phyloP scores from a whole-genome alignment of 2,797 vertebrate genomes.

The Coregonus ussuriensis region DNA sequence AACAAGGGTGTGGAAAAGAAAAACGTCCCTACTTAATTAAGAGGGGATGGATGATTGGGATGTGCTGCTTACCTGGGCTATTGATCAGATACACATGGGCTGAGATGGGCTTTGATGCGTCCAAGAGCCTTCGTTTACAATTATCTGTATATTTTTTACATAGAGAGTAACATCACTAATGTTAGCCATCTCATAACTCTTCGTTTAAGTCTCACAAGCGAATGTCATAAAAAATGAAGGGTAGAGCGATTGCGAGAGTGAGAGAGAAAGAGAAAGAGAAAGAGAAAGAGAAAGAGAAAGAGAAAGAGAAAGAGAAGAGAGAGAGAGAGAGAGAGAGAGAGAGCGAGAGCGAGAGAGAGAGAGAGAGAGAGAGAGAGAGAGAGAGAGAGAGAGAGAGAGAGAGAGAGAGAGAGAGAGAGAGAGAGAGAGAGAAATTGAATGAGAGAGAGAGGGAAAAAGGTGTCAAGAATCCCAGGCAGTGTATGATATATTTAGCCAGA shows the following conservation, averaged over 20 bases:
- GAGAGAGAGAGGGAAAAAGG: slow-evolving; percentile 36
- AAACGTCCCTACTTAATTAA: slow-evolving; percentile 63
- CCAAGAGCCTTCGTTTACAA: slow-evolving; percentile 26
- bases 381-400: neutral
- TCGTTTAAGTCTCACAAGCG: slow-evolving; percentile 66
- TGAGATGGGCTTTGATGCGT: neutral
- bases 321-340: slow-evolving; percentile 39
- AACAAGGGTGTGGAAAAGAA: slow-evolving; percentile 39
- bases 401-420: neutral
- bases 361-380: neutral
- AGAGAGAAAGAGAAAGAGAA: slow-evolving; percentile 13
- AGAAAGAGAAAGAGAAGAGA: slow-evolving; percentile 29
- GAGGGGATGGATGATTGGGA: slow-evolving; percentile 65
- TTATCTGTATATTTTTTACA: slow-evolving; percentile 62
- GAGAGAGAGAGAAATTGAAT: neutral
- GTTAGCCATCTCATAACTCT: slow-evolving; percentile 75
- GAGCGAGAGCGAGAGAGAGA: slow-evolving; percentile 23
- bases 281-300: slow-evolving; percentile 38
- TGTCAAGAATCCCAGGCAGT: slow-evolving; percentile 42
- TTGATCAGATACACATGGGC: slow-evolving; percentile 69
- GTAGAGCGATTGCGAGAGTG: neutral
- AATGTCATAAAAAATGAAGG: neutral
- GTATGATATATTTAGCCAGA: slow-evolving; percentile 63
- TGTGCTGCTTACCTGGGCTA: slow-evolving; percentile 64
- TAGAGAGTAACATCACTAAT: slow-evolving; percentile 64